Conservation (phyloP, 2,113 vertebrate species). For the Gallinago undulata region DNA sequence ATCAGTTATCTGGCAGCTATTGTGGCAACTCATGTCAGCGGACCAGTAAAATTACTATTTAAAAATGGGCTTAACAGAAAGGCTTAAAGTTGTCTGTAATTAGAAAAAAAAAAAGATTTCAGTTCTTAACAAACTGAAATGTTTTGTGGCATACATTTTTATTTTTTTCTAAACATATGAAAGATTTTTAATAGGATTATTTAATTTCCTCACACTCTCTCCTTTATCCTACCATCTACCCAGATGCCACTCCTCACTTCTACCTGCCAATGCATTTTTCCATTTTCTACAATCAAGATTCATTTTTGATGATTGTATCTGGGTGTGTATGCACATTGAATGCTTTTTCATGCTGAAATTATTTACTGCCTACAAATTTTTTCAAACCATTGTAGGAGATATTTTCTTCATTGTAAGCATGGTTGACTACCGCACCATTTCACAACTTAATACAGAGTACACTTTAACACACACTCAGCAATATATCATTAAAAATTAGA, state of each 20-base stretch:
- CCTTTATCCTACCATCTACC: background rate
- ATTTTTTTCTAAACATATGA: background rate
- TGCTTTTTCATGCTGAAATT: background rate
- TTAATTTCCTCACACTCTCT: background rate
- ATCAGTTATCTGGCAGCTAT: background rate
- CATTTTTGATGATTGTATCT: background rate
- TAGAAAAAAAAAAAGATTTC: background rate
- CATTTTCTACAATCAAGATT: background rate
- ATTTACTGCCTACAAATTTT: background rate
- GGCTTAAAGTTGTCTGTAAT: background rate
- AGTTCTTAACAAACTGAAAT: background rate
- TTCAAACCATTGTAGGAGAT: background rate
- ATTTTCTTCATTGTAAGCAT: background rate
- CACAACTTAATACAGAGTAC: background rate
- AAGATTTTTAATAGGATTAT: background rate
- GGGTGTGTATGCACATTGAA: background rate
- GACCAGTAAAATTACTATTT: background rate
- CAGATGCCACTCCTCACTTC: background rate
- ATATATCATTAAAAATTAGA: background rate
- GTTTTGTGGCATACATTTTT: background rate
- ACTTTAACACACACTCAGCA: background rate
- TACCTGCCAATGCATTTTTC: background rate
- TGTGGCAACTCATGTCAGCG: background rate
- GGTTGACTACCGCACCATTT: background rate
- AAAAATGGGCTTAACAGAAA: background rate